Evolutionary conservation across 2,113 vertebrate genomes (phyloP).

Genomic region (Cephalopterus ornatus): DNA sequence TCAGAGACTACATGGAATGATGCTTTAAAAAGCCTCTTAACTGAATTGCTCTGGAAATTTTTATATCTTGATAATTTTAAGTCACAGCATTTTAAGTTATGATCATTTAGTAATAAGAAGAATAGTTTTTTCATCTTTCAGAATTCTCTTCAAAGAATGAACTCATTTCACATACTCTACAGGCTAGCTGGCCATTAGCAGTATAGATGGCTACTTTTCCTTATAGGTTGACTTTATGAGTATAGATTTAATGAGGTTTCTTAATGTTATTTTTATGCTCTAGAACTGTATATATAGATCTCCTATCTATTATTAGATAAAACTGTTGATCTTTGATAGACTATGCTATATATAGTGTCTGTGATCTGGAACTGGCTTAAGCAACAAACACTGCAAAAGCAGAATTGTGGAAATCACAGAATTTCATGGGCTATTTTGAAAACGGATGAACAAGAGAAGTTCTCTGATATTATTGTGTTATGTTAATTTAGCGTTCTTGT

Average conservation of each 20-base stretch:
- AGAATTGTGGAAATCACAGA: background rate
- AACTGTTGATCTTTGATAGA: conserved; percentile 30
- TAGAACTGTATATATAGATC: conserved; percentile 54
- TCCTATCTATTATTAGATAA: conserved; percentile 19
- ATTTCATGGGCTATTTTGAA: background rate
- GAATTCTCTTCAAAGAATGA: background rate
- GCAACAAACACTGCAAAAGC: background rate
- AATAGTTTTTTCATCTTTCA: background rate
- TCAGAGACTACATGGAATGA: background rate
- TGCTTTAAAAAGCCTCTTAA: background rate
- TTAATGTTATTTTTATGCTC: conserved; percentile 56
- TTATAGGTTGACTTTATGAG: background rate
- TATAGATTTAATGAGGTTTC: conserved; percentile 36
- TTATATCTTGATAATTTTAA: background rate
- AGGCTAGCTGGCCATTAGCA: background rate
- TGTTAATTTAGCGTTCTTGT: background rate
- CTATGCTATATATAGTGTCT: conserved; percentile 15
- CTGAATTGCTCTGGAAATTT: background rate
- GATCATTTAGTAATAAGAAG: background rate
- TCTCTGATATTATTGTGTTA: background rate
- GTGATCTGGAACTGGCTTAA: background rate
- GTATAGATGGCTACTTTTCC: background rate
- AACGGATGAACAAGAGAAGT: background rate
- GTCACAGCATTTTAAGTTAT: background rate
- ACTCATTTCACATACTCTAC: background rate